These are phyloP conservation scores for Meghimatium bilineatum DNA, from an alignment of 2,888 invertebrate genomes.

Conservation along the genomic window DNA sequence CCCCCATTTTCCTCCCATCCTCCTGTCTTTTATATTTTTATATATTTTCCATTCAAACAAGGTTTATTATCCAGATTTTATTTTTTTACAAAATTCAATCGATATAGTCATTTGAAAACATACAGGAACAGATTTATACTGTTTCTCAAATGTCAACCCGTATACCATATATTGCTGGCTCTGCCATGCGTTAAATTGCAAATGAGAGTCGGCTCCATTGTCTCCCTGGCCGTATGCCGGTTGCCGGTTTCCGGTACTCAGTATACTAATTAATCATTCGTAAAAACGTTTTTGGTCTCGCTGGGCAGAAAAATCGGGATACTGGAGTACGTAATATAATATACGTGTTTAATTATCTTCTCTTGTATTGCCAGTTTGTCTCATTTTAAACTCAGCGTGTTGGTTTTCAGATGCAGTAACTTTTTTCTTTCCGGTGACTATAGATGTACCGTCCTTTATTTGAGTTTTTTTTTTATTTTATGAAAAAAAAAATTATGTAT, in stretches of 20 bases:
- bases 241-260: constrained; percentile 38
- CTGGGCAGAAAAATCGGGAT: constrained; percentile 32
- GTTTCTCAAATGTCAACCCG: constrained; percentile 36
- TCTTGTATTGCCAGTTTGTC: constrained; percentile 33
- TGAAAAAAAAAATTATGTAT: no score
- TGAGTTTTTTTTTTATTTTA: no score
- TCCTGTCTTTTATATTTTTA: neutral
- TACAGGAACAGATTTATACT: constrained; percentile 22
- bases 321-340: constrained; percentile 34
- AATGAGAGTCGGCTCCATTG: constrained; percentile 40
- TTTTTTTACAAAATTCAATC: constrained; percentile 8
- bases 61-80: constrained; percentile 28
- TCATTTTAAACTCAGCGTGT: neutral
- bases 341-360: constrained; percentile 33
- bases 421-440: no score
- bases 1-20: neutral
- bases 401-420: no score
- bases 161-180: constrained; percentile 35
- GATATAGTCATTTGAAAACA: constrained; percentile 38
- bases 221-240: constrained; percentile 33
- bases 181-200: constrained; percentile 41
- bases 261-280: constrained; percentile 45
- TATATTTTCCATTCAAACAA: neutral
- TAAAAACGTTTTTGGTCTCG: constrained; percentile 33
- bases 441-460: no score